Evolutionary conservation across 2,113 vertebrate species (phyloP).

Genomic region (Mustela nigripes): DNA sequence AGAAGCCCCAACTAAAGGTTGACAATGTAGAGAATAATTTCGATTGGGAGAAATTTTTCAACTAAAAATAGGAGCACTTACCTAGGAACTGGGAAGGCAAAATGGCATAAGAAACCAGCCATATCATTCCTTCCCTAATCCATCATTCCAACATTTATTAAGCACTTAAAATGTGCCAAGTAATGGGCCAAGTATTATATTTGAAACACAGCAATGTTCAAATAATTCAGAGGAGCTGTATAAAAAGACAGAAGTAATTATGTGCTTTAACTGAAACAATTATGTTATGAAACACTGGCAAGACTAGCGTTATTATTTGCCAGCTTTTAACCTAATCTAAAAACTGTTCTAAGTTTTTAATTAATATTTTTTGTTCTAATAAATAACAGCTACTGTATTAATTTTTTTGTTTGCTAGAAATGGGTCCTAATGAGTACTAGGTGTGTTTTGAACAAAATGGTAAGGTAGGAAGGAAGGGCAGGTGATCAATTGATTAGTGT

Average conservation of each 20-base stretch:
- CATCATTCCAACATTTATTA: background rate
- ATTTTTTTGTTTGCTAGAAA: constrained; percentile 20
- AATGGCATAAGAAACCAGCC: background rate
- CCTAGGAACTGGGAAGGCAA: background rate
- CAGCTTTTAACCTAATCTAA: background rate
- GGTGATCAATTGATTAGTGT: background rate
- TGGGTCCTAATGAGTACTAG: background rate
- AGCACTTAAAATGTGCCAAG: background rate
- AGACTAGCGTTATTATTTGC: background rate
- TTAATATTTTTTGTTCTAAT: background rate
- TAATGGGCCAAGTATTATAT: background rate
- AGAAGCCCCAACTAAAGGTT: background rate
- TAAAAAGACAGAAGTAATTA: background rate
- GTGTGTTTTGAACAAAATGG: background rate
- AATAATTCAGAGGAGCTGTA: background rate
- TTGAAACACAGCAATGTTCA: background rate
- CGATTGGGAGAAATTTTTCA: background rate
- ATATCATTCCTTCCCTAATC: background rate
- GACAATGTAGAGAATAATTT: background rate
- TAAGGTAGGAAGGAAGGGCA: background rate
- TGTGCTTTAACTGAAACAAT: constrained; percentile 14
- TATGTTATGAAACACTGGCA: background rate
- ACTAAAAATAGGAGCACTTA: background rate
- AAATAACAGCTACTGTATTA: background rate
- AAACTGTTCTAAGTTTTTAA: background rate